These are phyloP conservation scores for Lanius collurio DNA, from an alignment of 2,113 vertebrate species.

Conservation along the genomic window DNA sequence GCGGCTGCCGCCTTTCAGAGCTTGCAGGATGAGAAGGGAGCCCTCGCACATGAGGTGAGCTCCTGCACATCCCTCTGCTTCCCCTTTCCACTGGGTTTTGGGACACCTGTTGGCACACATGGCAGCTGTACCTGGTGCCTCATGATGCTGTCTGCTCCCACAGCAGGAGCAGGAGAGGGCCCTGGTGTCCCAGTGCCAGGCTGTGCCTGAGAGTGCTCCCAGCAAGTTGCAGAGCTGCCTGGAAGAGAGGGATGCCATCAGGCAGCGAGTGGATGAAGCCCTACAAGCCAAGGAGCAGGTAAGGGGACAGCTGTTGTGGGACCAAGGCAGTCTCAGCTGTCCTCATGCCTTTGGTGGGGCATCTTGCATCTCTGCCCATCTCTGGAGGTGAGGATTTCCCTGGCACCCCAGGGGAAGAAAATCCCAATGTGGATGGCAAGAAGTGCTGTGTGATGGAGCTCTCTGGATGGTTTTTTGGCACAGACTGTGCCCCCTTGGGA, in stretches of 20 bases:
- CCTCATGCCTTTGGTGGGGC: background rate
- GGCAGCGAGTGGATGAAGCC: slow-evolving; percentile 71
- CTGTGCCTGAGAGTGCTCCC: slow-evolving; percentile 55
- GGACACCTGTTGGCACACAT: rapidly evolving
- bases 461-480: background rate
- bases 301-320: background rate
- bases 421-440: background rate
- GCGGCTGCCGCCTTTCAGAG: background rate
- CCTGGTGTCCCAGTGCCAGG: slow-evolving; percentile 64
- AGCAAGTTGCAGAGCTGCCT: slow-evolving; percentile 73
- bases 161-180: slow-evolving; percentile 49
- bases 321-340: rapidly evolving
- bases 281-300: slow-evolving; percentile 78
- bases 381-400: background rate
- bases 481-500: rapidly evolving
- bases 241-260: slow-evolving; percentile 74
- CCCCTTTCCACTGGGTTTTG: background rate
- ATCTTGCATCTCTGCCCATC: background rate
- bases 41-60: slow-evolving; percentile 41
- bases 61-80: rapidly evolving
- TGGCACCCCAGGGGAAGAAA: slow-evolving; percentile 24
- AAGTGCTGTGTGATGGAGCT: background rate
- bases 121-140: background rate
- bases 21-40: slow-evolving; percentile 19
- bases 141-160: background rate